Evolutionary conservation across 1,140 invertebrate genomes (phyloP).

Genomic region (Cydia amplana): DNA sequence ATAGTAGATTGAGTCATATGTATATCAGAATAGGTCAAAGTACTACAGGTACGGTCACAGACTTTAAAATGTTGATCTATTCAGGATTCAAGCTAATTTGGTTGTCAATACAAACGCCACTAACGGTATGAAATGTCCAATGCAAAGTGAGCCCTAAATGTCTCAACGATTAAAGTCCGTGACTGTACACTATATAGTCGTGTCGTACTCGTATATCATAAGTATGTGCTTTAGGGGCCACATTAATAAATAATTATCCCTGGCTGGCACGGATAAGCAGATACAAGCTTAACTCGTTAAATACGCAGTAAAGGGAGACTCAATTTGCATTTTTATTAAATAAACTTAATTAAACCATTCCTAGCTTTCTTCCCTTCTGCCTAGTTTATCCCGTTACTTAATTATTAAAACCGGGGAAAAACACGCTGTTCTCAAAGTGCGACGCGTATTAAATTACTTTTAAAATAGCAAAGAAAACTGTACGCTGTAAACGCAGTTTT

Average conservation of each 20-base stretch:
- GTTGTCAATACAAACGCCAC: too few species aligned
- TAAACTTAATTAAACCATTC: slow-evolving; percentile 13
- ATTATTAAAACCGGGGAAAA: slow-evolving; percentile 19
- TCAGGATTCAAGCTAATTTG: too few species aligned
- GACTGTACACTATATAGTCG: too few species aligned
- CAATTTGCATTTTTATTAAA: slow-evolving; percentile 30
- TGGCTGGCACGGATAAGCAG: slow-evolving; percentile 55
- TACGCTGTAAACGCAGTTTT: not conserved
- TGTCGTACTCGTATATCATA: slow-evolving; percentile 8
- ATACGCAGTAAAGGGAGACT: slow-evolving; percentile 38
- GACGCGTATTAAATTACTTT: slow-evolving; percentile 4
- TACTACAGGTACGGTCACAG: too few species aligned
- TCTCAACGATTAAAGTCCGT: too few species aligned
- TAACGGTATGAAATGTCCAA: too few species aligned
- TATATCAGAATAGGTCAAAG: too few species aligned
- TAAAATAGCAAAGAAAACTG: not conserved
- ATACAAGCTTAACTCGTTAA: slow-evolving; percentile 53
- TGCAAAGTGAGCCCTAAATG: too few species aligned
- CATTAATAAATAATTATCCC: slow-evolving; percentile 74
- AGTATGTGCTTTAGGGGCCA: slow-evolving; percentile 38
- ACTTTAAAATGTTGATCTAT: too few species aligned
- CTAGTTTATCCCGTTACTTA: slow-evolving; percentile 10
- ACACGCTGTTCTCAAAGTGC: not conserved
- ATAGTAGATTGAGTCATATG: too few species aligned
- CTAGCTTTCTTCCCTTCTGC: slow-evolving; percentile 4